Percentiles rank a stretch among this genome's conserved stretches.
phyloP scores from a whole-genome alignment of 2,888 invertebrate genomes.

The Gari tellinella region DNA sequence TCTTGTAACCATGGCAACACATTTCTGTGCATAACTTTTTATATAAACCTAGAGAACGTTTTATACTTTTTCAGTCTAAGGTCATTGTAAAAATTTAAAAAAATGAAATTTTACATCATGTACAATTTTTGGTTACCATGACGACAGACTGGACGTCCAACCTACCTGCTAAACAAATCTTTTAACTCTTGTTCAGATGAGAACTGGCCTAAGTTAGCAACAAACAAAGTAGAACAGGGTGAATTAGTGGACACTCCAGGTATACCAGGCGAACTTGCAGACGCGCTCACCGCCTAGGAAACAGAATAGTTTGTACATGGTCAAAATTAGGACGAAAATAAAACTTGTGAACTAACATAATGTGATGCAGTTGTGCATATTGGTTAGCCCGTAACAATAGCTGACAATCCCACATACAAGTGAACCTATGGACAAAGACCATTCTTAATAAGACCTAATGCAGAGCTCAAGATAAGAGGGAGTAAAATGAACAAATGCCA shows the following conservation, averaged over 20 bases:
- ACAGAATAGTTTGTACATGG: conserved; percentile 5
- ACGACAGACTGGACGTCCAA: conserved; percentile 4
- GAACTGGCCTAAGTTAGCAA: conserved; percentile 98
- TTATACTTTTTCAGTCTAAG: neutral
- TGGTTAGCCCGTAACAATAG: too few relatives aligned
- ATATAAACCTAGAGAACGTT: too few relatives aligned
- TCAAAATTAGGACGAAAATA: too few relatives aligned
- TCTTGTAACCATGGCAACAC: too few relatives aligned
- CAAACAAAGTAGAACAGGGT: conserved; percentile 98
- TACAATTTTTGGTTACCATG: neutral
- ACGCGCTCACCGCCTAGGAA: conserved; percentile 48
- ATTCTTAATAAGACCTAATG: too few relatives aligned
- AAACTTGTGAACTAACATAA: too few relatives aligned
- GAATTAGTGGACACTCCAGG: conserved; percentile 86
- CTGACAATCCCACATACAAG: too few relatives aligned
- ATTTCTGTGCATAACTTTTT: too few relatives aligned
- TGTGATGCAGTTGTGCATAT: too few relatives aligned
- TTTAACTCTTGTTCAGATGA: conserved; percentile 99
- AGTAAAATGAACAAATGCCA: too few relatives aligned
- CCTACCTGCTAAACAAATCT: conserved; percentile 97
- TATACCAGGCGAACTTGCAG: conserved; percentile 53
- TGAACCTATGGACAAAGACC: too few relatives aligned
- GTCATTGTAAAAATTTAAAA: neutral
- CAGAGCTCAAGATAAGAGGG: too few relatives aligned
- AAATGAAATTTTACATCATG: neutral